Base-by-base conservation (phyloP, 2,797 vertebrate genomes). In the Babyrousa celebensis region DNA sequence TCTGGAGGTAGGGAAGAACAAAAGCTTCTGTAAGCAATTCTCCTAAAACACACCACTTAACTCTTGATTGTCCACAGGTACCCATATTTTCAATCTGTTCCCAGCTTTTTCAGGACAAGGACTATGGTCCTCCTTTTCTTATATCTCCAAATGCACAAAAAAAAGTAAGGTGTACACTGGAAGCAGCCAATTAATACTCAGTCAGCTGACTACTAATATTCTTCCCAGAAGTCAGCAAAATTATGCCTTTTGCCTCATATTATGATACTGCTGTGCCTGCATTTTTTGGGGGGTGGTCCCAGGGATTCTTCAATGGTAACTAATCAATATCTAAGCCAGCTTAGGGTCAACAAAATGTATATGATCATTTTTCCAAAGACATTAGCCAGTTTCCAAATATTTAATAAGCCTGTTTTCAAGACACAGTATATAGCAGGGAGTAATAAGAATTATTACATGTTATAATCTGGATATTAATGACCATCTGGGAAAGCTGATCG, bases 381-480 rank as follows among this genome's bases (percentile, higher is more conserved):
- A 40, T 18, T 93, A 91, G 11, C 88, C 40, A 63, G 43, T 93
- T 67, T 97, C 32, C 95, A 97, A 94, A 93, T 95, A 93, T 92
- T 93, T 93, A 98, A 97, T 96, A 96, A 97, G 94, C 75, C 68
- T 97, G 68, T 95, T 98, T 98, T 96, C 95, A 97, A 97, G 91
- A 97, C 97, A 70, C 58, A 98, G 80, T 91, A 84, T 94, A 96
- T 91, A 97, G 94, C 95, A 92, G 96, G 85, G n/a, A 98, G 95
- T 97, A 98, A 98, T 95, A 95, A 97, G 97, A 92, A 97, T 96
- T 97, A 65, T 89, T 67, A 74, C 88, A 87, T 95, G 85, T 97
- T 98, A 96, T 98, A 98, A 98, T 96, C 93, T 97, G 85, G 85
- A 89, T 85, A 98, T 98, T 98, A 98, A 98, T 98, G 96, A 96